phyloP scores from a whole-genome alignment of 2,113 vertebrate species.

The Panthera tigris region DNA sequence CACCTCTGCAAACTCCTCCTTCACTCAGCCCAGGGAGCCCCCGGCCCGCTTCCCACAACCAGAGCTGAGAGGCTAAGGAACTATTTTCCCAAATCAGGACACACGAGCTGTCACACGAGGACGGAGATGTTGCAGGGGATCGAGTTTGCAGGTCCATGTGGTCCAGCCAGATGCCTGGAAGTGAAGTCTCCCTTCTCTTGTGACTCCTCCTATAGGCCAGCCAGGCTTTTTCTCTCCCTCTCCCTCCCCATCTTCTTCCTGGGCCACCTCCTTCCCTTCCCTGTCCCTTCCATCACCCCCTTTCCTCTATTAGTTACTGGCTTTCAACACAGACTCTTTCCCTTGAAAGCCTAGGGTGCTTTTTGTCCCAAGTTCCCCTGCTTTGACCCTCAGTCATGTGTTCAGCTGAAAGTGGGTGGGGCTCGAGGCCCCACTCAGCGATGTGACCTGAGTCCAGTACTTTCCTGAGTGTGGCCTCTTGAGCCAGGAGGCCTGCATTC shows the following conservation, averaged over 20 bases:
- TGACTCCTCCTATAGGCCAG: not conserved
- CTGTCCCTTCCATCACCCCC: no score
- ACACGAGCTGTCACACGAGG: not conserved
- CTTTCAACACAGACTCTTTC: conserved; percentile 11
- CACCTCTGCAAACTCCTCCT: not conserved
- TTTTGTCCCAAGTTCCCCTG: not conserved
- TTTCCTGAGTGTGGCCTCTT: not conserved
- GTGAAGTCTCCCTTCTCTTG: not conserved
- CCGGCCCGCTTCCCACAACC: not conserved
- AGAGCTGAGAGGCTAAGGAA: not conserved
- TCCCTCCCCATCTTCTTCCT: not conserved
- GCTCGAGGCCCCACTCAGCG: not conserved
- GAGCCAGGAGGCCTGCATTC: not conserved
- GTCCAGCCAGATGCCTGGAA: not conserved
- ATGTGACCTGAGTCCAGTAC: not conserved
- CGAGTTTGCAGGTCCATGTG: no score
- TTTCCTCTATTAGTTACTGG: not conserved
- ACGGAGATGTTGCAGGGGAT: not conserved
- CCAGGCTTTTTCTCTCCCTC: not conserved
- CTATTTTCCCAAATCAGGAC: not conserved
- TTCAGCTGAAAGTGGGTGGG: not conserved
- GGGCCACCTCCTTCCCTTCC: not conserved
- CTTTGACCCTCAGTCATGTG: not conserved
- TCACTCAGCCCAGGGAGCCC: not conserved
- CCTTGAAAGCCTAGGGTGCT: not conserved